phyloP scores from a whole-genome alignment of 2,113 vertebrate genomes.

The Actenoides hombroni region DNA sequence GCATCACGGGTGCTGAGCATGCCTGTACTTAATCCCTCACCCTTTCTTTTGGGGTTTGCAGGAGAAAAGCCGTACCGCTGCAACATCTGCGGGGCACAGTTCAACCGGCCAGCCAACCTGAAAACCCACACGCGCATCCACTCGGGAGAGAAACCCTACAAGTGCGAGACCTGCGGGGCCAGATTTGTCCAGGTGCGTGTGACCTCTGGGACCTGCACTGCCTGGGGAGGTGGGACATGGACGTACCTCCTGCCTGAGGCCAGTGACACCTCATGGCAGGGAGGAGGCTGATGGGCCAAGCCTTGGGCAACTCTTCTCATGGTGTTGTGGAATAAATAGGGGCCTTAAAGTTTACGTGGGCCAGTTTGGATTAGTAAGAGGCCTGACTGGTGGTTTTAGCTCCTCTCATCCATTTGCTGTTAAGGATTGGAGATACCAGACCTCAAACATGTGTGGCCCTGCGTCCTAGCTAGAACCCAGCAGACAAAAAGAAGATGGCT shows the following conservation, averaged over 20 bases:
- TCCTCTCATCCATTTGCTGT: neutral
- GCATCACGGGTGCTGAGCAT: neutral
- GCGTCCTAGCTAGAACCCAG: neutral
- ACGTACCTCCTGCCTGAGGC: neutral
- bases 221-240: neutral
- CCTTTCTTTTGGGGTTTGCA: slow-evolving; percentile 26
- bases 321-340: neutral
- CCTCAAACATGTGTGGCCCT: neutral
- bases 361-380: neutral
- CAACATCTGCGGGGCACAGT: slow-evolving; percentile 94
- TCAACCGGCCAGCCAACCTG: slow-evolving; percentile 96
- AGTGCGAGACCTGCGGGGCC: slow-evolving; percentile 91
- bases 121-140: slow-evolving; percentile 97
- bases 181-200: slow-evolving; percentile 78
- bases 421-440: neutral
- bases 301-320: neutral
- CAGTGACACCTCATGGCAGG: neutral
- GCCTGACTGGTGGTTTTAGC: neutral
- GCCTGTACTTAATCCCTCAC: neutral
- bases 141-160: slow-evolving; percentile 98
- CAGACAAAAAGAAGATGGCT: neutral
- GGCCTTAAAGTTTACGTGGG: rapidly evolving
- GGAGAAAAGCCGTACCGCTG: slow-evolving; percentile 96
- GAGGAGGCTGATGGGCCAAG: neutral
- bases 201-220: neutral